Percentiles rank a stretch among this genome's conserved stretches.
These are phyloP conservation scores for Ceratina australensis DNA, from an alignment of 1,140 invertebrate species.

Conservation along the genomic window DNA sequence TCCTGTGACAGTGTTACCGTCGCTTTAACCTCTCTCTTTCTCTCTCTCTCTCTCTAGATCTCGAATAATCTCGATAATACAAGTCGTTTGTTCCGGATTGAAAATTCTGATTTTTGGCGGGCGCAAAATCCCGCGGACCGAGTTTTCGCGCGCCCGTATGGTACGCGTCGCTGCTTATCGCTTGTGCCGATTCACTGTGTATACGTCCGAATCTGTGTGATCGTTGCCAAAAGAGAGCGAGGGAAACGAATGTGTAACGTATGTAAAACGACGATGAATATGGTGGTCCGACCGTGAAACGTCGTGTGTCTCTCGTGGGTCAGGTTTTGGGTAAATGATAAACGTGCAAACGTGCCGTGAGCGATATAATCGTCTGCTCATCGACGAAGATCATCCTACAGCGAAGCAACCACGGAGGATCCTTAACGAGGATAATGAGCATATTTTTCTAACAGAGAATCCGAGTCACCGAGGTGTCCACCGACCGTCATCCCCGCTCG, in stretches of 20 bases:
- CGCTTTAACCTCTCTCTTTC: neutral
- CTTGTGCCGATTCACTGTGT: constrained; percentile 44
- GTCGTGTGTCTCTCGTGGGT: constrained; percentile 20
- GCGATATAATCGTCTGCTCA: constrained; percentile 25
- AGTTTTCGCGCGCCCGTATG: constrained; percentile 36
- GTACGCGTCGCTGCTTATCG: constrained; percentile 46
- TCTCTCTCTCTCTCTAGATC: neutral
- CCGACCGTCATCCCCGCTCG: neutral
- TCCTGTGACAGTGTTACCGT: too few relatives aligned
- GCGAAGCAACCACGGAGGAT: neutral
- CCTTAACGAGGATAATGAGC: constrained; percentile 43
- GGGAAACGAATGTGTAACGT: neutral
- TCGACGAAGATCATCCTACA: constrained; percentile 32
- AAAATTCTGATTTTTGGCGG: neutral
- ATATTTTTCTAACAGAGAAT: constrained; percentile 60
- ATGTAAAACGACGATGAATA: neutral
- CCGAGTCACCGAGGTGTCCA: constrained; percentile 4
- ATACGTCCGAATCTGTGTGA: constrained; percentile 3
- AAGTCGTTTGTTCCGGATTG: neutral
- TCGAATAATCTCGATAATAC: too few relatives aligned
- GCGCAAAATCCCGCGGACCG: neutral
- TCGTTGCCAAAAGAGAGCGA: constrained; percentile 10
- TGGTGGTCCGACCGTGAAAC: neutral
- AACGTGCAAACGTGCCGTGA: constrained; percentile 24
- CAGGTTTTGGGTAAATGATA: constrained; percentile 38